Base-by-base conservation (phyloP, 2,113 vertebrate genomes). In the Gnathonemus echidnorhynchus region DNA sequence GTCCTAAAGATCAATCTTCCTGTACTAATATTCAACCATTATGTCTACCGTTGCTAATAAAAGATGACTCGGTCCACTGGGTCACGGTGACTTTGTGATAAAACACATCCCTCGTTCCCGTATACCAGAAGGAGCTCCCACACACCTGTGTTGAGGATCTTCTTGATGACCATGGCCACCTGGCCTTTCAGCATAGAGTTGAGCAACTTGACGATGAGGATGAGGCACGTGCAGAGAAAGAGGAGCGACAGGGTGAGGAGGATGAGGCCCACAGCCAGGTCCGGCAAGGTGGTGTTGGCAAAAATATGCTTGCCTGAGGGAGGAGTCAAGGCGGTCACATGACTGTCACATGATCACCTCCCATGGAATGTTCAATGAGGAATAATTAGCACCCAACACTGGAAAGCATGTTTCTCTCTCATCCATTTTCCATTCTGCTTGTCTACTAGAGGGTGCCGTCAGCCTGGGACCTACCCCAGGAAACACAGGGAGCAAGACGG, bases 151-250 rank as follows among this genome's bases (percentile, higher is more conserved):
- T 99, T 99, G 92, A 99, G 94, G 49, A 98, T 96, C 94, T 99
- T 99, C 96, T 99, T 99, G 95, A 99, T 99, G 94, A 98, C 91
- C 1, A 94, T 87, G 0, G 98, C 98, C 48, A 99, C 97, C 96
- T 98, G 98, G 50, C 98, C 98, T 93, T 96, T 96, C 83, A 99
- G 96, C 95, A 99, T 96, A 13, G 98, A 98, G 95, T 98, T 98
- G 91, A 99, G 95, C 46, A 99, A 93, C 93, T 99, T 99, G 93
- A 99, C 98, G 0, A 99, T 99, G 91, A 97, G 92, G 92, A 99
- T 95, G 93, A 99, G 96, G 93, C 98, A 99, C 88, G 95, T 95
- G 46, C 98, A 99, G 70, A 99, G 96, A 89, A 96, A 88, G 5
- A 98, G 24, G 92, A 99, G 90, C 2, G 98, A 98, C 74, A 95